Conservation (phyloP, 1,140 invertebrate genomes). For the Cardiocondyla obscurior region DNA sequence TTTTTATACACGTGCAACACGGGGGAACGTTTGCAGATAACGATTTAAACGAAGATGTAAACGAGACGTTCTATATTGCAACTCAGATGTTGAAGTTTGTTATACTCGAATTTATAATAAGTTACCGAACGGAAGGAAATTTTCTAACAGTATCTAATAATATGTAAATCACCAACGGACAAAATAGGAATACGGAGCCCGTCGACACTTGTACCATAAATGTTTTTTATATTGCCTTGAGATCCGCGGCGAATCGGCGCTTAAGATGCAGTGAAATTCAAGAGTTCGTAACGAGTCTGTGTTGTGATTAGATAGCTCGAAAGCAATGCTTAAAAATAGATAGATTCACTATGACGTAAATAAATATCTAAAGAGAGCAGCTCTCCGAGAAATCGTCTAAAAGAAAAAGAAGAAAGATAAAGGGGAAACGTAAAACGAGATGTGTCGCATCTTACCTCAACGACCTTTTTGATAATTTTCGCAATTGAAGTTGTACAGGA, state of each 20-base stretch:
- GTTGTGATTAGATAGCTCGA: conserved; percentile 58
- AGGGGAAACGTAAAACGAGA: conserved; percentile 11
- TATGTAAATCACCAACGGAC: conserved; percentile 33
- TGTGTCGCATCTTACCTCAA: conserved; percentile 52
- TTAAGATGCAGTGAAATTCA: conserved; percentile 57
- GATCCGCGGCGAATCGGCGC: conserved; percentile 58
- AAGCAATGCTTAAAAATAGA: conserved; percentile 56
- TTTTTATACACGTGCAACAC: conserved; percentile 59
- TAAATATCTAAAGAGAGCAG: conserved; percentile 25
- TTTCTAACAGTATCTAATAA: conserved; percentile 56
- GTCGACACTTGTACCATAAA: conserved; percentile 45
- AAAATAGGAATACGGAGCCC: conserved; percentile 39
- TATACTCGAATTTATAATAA: conserved; percentile 55
- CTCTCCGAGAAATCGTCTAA: conserved; percentile 24
- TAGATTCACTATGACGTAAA: conserved; percentile 49
- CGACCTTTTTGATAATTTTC: conserved; percentile 49
- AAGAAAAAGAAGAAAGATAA: neutral
- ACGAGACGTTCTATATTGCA: conserved; percentile 50
- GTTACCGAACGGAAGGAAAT: conserved; percentile 51
- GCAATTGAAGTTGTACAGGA: conserved; percentile 40
- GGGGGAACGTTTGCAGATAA: conserved; percentile 41
- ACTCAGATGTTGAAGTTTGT: conserved; percentile 54
- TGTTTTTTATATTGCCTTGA: conserved; percentile 61
- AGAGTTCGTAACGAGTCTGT: conserved; percentile 57
- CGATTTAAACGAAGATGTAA: conserved; percentile 33